A percentile compares a stretch with the other conserved stretches of the same genome.
Conservation (phyloP, 2,888 invertebrate genomes). For the Mantis religiosa region DNA sequence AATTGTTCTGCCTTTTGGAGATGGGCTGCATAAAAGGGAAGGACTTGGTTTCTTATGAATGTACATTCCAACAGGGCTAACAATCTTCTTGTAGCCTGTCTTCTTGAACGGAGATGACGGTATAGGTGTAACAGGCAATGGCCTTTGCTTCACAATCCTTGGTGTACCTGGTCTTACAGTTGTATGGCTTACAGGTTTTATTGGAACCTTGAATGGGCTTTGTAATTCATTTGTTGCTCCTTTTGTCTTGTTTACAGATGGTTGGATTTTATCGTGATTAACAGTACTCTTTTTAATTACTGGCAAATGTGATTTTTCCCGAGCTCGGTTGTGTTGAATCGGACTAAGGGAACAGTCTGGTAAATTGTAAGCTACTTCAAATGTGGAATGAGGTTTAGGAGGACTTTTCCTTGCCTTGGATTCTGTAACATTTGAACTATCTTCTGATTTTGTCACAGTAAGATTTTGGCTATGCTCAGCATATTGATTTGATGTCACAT, state of each 20-base stretch:
- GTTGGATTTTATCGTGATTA: background rate
- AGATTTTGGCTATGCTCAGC: background rate
- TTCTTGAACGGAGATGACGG: background rate
- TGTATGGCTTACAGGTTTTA: background rate
- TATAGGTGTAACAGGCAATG: background rate
- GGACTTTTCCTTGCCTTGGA: background rate
- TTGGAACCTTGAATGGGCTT: background rate
- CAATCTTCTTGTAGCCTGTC: background rate
- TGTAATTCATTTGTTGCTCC: background rate
- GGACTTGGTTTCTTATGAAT: background rate
- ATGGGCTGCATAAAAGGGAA: background rate
- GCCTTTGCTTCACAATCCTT: background rate
- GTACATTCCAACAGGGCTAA: slow-evolving; percentile 1
- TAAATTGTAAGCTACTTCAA: background rate
- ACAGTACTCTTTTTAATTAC: background rate
- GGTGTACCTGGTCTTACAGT: background rate
- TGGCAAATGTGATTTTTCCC: background rate
- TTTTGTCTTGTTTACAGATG: background rate
- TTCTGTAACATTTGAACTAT: background rate
- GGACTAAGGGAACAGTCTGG: background rate
- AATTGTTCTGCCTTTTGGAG: background rate
- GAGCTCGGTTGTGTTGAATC: background rate
- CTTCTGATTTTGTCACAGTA: background rate
- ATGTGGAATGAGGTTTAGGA: background rate
- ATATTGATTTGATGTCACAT: background rate